These are phyloP conservation scores for Anguilla japonica DNA, from an alignment of 2,113 vertebrate genomes.

Conservation along the genomic window DNA sequence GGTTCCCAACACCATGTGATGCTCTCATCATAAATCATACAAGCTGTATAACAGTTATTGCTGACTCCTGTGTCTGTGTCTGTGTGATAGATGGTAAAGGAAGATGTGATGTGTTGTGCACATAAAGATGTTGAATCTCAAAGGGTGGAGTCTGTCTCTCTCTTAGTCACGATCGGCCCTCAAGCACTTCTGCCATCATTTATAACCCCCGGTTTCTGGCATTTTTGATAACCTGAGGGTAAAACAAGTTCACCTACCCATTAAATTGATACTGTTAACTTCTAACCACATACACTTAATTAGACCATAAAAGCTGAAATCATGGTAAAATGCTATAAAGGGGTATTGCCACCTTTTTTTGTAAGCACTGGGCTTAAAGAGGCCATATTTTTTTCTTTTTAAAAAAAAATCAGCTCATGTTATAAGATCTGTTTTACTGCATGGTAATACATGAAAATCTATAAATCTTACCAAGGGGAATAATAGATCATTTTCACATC, in stretches of 20 bases:
- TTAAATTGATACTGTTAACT: background rate
- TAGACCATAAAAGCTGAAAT: background rate
- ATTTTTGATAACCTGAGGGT: background rate
- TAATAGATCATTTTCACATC: slow-evolving; percentile 72
- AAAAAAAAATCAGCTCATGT: background rate
- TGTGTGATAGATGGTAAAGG: background rate
- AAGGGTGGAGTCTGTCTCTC: background rate
- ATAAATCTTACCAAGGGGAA: slow-evolving; percentile 73
- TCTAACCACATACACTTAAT: background rate
- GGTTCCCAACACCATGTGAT: background rate
- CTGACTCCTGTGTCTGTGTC: background rate
- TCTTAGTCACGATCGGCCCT: background rate
- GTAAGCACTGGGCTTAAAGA: background rate
- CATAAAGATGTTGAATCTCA: slow-evolving; percentile 15
- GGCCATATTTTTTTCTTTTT: background rate
- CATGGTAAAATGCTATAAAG: background rate
- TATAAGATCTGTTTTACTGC: slow-evolving; percentile 55
- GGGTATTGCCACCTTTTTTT: background rate
- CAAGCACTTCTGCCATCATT: background rate
- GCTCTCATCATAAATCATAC: background rate
- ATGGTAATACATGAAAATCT: slow-evolving; percentile 75
- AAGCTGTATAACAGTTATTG: background rate
- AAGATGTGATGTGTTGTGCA: background rate
- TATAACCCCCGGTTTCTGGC: background rate
- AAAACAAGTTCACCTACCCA: background rate